These are phyloP conservation scores for Erinaceus europaeus DNA, from an alignment of 2,113 vertebrate genomes.

Conservation along the genomic window DNA sequence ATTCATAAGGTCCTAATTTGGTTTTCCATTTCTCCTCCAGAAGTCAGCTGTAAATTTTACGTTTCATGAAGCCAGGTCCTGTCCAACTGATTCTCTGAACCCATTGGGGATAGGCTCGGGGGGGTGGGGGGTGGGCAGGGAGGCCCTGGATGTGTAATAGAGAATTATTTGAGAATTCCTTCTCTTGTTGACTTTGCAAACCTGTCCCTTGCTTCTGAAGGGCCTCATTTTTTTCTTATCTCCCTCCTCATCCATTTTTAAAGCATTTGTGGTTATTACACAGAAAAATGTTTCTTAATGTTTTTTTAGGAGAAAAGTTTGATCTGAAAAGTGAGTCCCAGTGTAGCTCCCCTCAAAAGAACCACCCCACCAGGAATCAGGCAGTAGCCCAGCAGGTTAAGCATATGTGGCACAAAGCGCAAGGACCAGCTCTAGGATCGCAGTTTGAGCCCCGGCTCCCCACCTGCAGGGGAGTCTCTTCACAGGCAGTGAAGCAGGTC, in stretches of 20 bases:
- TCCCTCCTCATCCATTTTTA: not conserved
- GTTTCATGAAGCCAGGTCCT: not conserved
- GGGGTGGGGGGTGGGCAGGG: no score
- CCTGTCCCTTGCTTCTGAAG: not conserved
- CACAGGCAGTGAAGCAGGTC: no score
- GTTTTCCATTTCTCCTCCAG: slow-evolving; percentile 20
- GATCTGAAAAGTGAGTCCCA: not conserved
- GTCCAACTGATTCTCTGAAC: not conserved
- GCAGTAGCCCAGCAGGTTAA: no score
- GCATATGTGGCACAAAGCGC: no score
- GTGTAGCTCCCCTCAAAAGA: no score
- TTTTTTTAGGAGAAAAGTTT: not conserved
- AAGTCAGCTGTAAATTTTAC: slow-evolving; percentile 24
- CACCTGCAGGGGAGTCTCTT: no score
- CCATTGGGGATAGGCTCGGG: not conserved
- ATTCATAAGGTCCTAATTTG: slow-evolving; percentile 3
- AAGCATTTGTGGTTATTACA: not conserved
- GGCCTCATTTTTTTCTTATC: not conserved
- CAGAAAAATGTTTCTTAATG: not conserved
- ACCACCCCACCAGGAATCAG: no score
- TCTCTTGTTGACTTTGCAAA: not conserved
- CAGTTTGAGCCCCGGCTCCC: no score
- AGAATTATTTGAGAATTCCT: slow-evolving; percentile 9
- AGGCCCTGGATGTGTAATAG: not conserved
- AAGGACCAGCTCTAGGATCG: no score